Conservation (phyloP, 2,113 vertebrate genomes). For the Australoheros scitulus region DNA sequence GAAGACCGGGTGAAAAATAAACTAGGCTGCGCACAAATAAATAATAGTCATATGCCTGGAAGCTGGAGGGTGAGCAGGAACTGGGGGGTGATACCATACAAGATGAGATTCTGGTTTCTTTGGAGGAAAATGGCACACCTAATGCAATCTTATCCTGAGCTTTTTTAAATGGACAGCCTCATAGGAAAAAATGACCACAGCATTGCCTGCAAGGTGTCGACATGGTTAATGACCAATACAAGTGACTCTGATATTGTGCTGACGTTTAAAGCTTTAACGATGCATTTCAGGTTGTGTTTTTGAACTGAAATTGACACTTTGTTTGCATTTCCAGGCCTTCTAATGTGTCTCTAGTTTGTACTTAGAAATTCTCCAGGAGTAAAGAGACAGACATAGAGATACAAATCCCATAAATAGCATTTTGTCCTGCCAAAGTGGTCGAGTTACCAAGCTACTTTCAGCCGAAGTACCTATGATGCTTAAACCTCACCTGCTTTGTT, state of each 20-base stretch:
- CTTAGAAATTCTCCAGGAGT: not conserved
- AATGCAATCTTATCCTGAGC: slow-evolving; percentile 9
- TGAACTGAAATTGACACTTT: not conserved
- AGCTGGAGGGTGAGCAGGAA: not conserved
- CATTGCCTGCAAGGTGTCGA: not conserved
- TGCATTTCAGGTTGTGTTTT: not conserved
- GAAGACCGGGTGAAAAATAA: not conserved
- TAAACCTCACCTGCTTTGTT: not conserved
- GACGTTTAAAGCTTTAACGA: slow-evolving; percentile 7
- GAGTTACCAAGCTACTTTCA: not conserved
- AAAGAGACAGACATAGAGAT: not conserved
- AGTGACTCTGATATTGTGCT: not conserved
- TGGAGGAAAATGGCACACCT: slow-evolving; percentile 21
- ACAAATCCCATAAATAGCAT: not conserved
- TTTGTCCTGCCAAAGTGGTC: not conserved
- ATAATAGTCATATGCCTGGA: not conserved
- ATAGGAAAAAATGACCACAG: slow-evolving; percentile 9
- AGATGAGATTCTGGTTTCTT: slow-evolving; percentile 46
- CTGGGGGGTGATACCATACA: not conserved
- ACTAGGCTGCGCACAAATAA: not conserved
- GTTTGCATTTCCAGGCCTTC: not conserved
- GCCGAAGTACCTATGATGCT: not conserved
- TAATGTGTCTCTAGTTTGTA: not conserved
- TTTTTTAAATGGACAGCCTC: slow-evolving; percentile 19
- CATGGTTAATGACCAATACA: not conserved